Evolutionary conservation across 1,140 invertebrate genomes (phyloP), one percentile per base, ranked within the genome.

Genomic region (Drosophila santomea): DNA sequence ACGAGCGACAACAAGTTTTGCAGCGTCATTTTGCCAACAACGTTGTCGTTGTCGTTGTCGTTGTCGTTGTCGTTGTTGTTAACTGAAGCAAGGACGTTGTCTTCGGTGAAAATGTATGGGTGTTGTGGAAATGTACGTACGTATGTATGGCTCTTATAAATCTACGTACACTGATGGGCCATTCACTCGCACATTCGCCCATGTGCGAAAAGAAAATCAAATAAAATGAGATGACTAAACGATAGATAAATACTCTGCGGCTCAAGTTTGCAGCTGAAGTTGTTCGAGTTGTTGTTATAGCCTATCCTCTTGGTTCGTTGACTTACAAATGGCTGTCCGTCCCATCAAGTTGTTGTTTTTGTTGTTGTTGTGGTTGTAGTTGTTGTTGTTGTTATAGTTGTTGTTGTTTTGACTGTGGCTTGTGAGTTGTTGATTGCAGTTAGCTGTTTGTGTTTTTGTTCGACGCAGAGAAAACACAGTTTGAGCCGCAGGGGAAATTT

Each of bases 11-110:
- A 58, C 62, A 55, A 61, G 63, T 80, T 82, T 79, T 77, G 83
- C 83, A 86, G 71, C 83, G 83, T 82, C 83, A 86, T 69, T 80
- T 41, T 39, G 57, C 51, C 44, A 59, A 52, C 32, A 55, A 63
- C 50, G 61, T 17, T 44, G 51, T 28, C 38, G 51, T 54, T 57
- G 58, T 64, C 47, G n/a, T n/a, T n/a, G n/a, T n/a, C n/a, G n/a
- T n/a, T n/a, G 45, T 7, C 7, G n/a, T 41, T 55, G 14, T 59
- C 10, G 7, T 35, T 32, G 32, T 77, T 60, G 55, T 77, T 84
- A 85, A 84, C 81, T 85, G 67, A 84, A 85, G 81, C 81, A 85
- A 85, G 81, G 81, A 85, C 81, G 81, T 84, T 72, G 56, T 57
- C 43, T 36, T 28, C 15, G 41, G 8, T 32, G 39, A 25, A 45